These are phyloP conservation scores for Allacma fusca DNA, from an alignment of 2,888 invertebrate species.

Conservation along the genomic window DNA sequence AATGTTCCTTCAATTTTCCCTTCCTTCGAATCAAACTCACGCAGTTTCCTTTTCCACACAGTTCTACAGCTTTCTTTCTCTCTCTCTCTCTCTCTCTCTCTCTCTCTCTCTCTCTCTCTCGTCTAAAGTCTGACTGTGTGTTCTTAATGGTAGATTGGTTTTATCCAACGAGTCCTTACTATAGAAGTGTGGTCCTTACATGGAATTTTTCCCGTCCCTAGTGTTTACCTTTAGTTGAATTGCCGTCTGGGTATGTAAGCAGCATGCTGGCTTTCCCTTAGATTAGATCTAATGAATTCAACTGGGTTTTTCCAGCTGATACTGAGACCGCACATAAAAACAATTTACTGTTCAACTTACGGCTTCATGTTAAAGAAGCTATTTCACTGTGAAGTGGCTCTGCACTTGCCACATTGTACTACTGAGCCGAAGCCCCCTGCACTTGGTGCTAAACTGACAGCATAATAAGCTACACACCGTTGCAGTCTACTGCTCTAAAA, in stretches of 20 bases:
- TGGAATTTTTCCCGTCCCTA: not conserved
- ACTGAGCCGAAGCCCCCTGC: no score
- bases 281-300: conserved; percentile 17
- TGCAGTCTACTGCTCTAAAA: no score
- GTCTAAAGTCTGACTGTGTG: not conserved
- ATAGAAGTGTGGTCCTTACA: not conserved
- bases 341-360: not conserved
- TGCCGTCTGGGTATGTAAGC: not conserved
- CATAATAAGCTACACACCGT: no score
- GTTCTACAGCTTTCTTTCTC: not conserved
- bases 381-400: no score
- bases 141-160: conserved; percentile 6
- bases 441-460: no score
- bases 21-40: not conserved
- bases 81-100: conserved; percentile 4
- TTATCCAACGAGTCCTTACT: no score
- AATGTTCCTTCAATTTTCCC: not conserved
- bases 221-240: conserved; percentile 12
- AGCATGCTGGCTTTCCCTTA: not conserved
- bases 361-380: not conserved
- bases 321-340: not conserved
- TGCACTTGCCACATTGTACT: no score
- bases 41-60: no score
- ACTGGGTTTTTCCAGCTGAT: not conserved
- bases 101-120: conserved; percentile 18